Conservation (phyloP, 2,888 invertebrate genomes). For the Erebia epiphron region DNA sequence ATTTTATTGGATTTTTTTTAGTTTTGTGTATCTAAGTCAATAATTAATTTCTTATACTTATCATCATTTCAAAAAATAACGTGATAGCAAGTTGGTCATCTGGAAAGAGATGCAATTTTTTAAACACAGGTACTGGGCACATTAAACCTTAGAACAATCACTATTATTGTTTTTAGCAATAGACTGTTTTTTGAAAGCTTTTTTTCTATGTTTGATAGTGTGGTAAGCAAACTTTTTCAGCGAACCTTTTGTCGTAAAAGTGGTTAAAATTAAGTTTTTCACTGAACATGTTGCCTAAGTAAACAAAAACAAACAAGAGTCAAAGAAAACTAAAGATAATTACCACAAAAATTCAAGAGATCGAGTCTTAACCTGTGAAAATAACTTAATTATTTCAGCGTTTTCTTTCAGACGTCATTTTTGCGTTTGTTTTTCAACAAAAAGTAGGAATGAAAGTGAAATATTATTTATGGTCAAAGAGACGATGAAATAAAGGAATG, state of each 20-base stretch:
- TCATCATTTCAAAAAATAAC: too few species aligned
- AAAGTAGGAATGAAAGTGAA: not conserved
- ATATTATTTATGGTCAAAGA: slow-evolving; percentile 7
- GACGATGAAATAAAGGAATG: slow-evolving; percentile 5
- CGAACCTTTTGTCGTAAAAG: not conserved
- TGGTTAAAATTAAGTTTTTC: slow-evolving; percentile 7
- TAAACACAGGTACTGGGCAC: too few species aligned
- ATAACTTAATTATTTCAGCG: slow-evolving; percentile 19
- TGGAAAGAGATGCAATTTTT: too few species aligned
- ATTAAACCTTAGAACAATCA: too few species aligned
- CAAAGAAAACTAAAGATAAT: slow-evolving; percentile 16
- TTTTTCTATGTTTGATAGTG: not conserved
- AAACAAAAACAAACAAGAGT: slow-evolving; percentile 24
- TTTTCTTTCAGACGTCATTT: slow-evolving; percentile 12
- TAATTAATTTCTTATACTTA: too few species aligned
- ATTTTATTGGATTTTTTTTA: too few species aligned
- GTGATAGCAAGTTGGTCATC: too few species aligned
- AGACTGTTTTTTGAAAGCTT: too few species aligned
- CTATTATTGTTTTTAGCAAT: too few species aligned
- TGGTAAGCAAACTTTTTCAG: not conserved
- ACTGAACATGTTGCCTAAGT: slow-evolving; percentile 12
- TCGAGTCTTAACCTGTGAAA: slow-evolving; percentile 6
- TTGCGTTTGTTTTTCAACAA: slow-evolving; percentile 9
- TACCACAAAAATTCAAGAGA: slow-evolving; percentile 2
- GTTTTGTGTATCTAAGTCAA: too few species aligned